Evolutionary conservation across 2,888 invertebrate species (phyloP), one percentile per base, ranked within the genome.

Genomic region (Dione juno): DNA sequence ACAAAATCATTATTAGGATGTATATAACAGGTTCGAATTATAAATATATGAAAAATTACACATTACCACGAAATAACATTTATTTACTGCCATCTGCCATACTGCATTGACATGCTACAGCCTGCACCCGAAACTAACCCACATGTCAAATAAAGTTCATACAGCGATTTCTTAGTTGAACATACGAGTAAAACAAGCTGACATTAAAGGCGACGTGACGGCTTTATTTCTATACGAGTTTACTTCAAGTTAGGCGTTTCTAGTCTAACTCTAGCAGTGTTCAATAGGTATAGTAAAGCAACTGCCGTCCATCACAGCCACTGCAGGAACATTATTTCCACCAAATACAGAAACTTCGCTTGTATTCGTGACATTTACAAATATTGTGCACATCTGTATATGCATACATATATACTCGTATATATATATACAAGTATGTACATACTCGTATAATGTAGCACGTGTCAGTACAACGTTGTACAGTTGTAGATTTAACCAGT

Each of bases 191-290:
- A 28, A 61, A 14, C 28, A 8, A 43, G 21, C 57, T 43, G 45
- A 35, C 67, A 61, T 53, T 21, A 52, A 67, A 67, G 28, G n/a
- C 61, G 43, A 35, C 45, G 13, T 53, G 61, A 53, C 61, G 52
- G 52, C 67, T 43, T 67, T 53, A 61, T 67, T 67, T 67, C 61
- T 53, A 67, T 61, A 57, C 52, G 14, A 67, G 52, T 52, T 61
- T 5, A 13, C 48, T 50, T 21, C 40, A 59, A 59, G 50, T 58
- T 21, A 37, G 48, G 45, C 57, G 59, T 67, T 67, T 35, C 53
- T 9, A 53, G 43, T 1, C 16, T 37, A 57, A 57, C 57, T 57
- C 37, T 57, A 0, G 37, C 21, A 41, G 43, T 53, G 16, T 61
- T 53, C 52, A 40, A 67, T 52, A n/a, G n/a, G n/a, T n/a, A 48